Evolutionary conservation across 1,140 invertebrate species (phyloP).

Genomic region (Brachystomella parvula): DNA sequence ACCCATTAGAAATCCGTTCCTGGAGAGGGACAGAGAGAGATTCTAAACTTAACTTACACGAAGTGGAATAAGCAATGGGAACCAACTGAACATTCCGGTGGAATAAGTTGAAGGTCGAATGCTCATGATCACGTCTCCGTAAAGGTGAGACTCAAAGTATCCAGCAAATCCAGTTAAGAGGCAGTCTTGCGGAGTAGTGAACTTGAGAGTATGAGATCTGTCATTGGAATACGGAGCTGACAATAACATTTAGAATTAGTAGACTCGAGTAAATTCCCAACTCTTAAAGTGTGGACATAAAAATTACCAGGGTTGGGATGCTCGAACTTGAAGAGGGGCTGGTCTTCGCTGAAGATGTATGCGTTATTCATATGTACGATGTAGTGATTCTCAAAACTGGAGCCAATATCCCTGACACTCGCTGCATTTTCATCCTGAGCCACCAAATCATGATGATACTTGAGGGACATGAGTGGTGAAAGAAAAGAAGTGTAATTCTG

Average conservation of each 20-base stretch:
- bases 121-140: conserved; percentile 74
- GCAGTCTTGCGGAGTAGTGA: conserved; percentile 61
- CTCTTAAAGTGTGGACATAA: conserved; percentile 1
- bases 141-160: conserved; percentile 85
- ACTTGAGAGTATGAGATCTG: conserved; percentile 60
- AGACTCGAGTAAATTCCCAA: background rate
- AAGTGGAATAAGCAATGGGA: conserved; percentile 89
- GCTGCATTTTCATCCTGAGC: conserved; percentile 54
- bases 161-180: conserved; percentile 88
- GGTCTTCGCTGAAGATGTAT: conserved; percentile 67
- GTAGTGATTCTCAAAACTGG: conserved; percentile 77
- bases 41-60: conserved; percentile 49
- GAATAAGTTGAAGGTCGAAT: conserved; percentile 83
- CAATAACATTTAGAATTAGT: background rate
- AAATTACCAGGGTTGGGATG: conserved; percentile 68
- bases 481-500: conserved; percentile 82
- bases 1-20: background rate
- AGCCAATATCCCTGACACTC: conserved; percentile 42
- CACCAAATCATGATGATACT: conserved; percentile 63
- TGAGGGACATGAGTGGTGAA: conserved; percentile 71
- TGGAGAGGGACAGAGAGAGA: background rate
- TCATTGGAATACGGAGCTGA: conserved; percentile 45
- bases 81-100: conserved; percentile 92
- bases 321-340: conserved; percentile 75
- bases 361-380: conserved; percentile 88